Percentiles rank a stretch among this genome's conserved stretches.
Conservation (phyloP, 2,113 vertebrate genomes). For the Promerops cafer region DNA sequence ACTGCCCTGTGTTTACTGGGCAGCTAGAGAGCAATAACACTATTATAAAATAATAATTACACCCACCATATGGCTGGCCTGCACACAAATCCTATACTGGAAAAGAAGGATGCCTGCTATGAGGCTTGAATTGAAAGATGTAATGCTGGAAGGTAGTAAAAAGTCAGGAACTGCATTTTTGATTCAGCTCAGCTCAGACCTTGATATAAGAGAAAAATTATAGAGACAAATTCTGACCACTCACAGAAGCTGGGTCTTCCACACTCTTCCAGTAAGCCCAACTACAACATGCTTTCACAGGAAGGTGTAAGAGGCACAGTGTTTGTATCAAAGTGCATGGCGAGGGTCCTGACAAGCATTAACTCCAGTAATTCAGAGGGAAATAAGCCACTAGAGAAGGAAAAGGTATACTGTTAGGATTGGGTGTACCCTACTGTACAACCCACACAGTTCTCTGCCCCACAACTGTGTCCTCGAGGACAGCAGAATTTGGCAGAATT, state of each 20-base stretch:
- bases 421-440: background rate
- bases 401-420: background rate
- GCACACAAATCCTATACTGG: background rate
- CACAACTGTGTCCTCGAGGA: background rate
- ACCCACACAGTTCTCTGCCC: background rate
- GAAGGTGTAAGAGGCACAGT: background rate
- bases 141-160: background rate
- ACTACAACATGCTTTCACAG: background rate
- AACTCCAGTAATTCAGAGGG: background rate
- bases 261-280: background rate
- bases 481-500: background rate
- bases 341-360: background rate
- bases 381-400: background rate
- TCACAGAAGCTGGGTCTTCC: background rate
- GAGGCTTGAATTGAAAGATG: background rate
- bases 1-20: slow-evolving; percentile 43
- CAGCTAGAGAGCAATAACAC: slow-evolving; percentile 51
- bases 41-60: slow-evolving; percentile 59
- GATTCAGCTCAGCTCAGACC: background rate
- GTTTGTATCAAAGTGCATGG: background rate
- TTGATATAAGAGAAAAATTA: background rate
- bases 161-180: background rate
- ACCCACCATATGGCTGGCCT: slow-evolving; percentile 21
- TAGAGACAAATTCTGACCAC: background rate
- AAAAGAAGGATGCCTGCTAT: slow-evolving; percentile 4